These are phyloP conservation scores for Cryptomyrus ogoouensis DNA, from an alignment of 2,113 vertebrate species.

Conservation along the genomic window DNA sequence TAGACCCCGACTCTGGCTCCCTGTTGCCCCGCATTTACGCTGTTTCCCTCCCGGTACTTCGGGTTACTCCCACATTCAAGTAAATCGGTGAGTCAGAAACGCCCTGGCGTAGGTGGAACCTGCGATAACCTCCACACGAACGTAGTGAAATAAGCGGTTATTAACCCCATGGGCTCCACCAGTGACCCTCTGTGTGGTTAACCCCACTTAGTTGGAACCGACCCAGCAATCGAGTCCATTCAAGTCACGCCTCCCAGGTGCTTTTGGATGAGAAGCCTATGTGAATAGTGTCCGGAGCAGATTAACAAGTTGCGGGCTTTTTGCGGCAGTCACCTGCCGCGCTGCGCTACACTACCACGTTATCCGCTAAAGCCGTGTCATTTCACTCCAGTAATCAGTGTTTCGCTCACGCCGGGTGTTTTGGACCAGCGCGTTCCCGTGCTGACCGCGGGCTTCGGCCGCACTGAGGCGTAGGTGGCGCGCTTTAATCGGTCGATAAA, in stretches of 20 bases:
- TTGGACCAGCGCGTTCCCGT: background rate
- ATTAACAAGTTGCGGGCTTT: background rate
- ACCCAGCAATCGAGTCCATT: background rate
- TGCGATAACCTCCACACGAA: background rate
- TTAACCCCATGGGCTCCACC: background rate
- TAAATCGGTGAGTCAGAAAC: background rate
- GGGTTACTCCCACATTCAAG: background rate
- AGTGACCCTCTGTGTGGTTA: background rate
- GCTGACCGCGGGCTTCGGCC: background rate
- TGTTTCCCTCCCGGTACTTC: background rate
- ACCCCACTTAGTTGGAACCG: background rate
- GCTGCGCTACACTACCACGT: background rate
- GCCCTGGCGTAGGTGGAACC: background rate
- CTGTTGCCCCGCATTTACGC: background rate
- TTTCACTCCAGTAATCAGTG: background rate
- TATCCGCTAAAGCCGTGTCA: background rate
- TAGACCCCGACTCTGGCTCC: background rate
- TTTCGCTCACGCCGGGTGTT: background rate
- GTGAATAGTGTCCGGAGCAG: background rate
- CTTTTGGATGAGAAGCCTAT: background rate
- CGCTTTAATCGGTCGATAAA: background rate
- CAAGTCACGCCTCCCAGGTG: background rate
- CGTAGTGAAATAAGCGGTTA: background rate
- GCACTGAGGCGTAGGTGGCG: background rate
- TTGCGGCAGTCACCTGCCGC: background rate